Evolutionary conservation across 2,888 invertebrate species (phyloP), one percentile per base, ranked within the genome.

Genomic region (Biston betularia): DNA sequence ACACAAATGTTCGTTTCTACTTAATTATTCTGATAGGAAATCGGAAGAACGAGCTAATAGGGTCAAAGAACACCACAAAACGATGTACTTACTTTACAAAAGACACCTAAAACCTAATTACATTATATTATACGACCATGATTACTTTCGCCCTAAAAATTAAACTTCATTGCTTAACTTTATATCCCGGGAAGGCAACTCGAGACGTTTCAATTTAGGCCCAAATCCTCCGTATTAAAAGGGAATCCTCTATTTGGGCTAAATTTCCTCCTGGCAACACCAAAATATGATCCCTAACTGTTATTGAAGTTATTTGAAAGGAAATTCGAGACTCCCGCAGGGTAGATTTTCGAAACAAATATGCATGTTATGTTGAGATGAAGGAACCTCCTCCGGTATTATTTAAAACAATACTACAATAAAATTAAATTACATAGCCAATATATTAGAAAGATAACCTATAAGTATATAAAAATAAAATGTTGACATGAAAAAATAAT

Each of bases 111-210:
- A 58, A 33, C n/a, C 42, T 8, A 58, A 12, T 58, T 40, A 58
- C 15, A 57, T 57, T 33, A 54, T 15, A 34, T 60, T 59, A 57
- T 57, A 65, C 63, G 57, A 63, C 52, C 49, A 60, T 67, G 68
- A 72, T 67, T 72, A 70, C 63, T 69, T 70, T 70, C 42, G 44
- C 67, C 69, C 66, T 69, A 73, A 69, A 72, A 73, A 70, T 70
- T 67, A 62, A 69, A 70, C 66, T 72, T 67, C 65, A 72, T 58
- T 65, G 65, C 65, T 45, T 62, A 67, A 70, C 65, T 67, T 72
- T 70, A 69, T 59, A 53, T 54, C 61, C 57, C 46, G 65, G 52
- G 34, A 64, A 54, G 63, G 65, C 45, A 73, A 71, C 70, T 56
- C 63, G 69, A 71, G 54, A 65, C 62, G 63, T 71, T 70, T 69